Evolutionary conservation across 2,113 vertebrate species (phyloP), one percentile per base, ranked within the genome.

Genomic region (Sapayoa aenigma): DNA sequence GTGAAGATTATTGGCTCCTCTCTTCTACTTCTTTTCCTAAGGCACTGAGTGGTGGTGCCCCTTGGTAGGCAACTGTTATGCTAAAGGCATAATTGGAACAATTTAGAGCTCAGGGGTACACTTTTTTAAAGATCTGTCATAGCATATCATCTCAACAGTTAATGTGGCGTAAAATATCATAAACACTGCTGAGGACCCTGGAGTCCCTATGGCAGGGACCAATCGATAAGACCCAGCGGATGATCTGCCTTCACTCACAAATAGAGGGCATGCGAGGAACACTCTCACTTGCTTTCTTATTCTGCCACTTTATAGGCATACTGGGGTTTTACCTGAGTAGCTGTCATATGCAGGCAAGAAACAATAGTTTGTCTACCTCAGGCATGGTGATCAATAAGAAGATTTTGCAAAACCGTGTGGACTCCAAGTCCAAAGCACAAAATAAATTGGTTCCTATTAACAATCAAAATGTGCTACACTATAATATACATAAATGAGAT

Each of bases 11-110:
- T 92, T 79, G 90, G 83, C 84, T 97, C 90, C 73, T 77, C 85
- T 85, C 46, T 56, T 80, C 49, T 92, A 77, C 75, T 74, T 16
- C 74, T 86, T 92, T 89, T 96, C 93, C 78, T 91, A 75, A 91
- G 90, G 77, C 42, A 28, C 87, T 31, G 66, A 83, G 88, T 5
- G 0, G 39, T 84, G 5, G 46, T 85, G 84, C 95, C 90, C 94
- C 89, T 92, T 68, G 92, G 90, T 91, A 95, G 94, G 78, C 62
- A 89, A 96, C 93, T 93, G 96, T 89, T 93, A 96, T 91, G 94
- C 93, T 65, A 91, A 87, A 95, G 95, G 90, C 91, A 39, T 97
- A 93, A 95, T 79, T 95, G 96, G 94, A 97, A 90, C 96, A 96
- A 89, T 95, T 94, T 91, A 94, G 96, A 94, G 93, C 94, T 96